These are phyloP conservation scores for Podarcis siculus DNA, from an alignment of 2,797 vertebrate genomes.

Conservation along the genomic window DNA sequence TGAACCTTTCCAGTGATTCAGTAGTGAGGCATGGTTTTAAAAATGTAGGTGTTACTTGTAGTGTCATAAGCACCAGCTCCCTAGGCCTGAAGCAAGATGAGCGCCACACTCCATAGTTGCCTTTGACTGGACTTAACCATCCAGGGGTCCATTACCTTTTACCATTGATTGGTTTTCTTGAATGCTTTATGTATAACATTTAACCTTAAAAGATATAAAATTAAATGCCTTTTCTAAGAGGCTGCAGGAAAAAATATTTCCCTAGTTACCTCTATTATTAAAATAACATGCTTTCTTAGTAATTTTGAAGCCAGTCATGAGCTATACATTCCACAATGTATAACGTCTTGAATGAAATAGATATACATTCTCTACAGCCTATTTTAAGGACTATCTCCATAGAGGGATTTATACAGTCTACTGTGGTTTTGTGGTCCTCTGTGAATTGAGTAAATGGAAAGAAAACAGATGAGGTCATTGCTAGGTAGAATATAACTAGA, in stretches of 20 bases:
- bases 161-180: neutral
- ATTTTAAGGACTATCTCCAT: neutral
- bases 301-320: neutral
- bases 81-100: too few species aligned
- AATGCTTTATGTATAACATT: neutral
- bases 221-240: neutral
- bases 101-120: too few species aligned
- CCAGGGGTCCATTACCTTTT: too few species aligned
- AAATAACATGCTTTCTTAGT: neutral
- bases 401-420: neutral
- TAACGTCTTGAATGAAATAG: neutral
- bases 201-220: neutral
- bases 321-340: neutral
- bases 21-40: slow-evolving; percentile 25
- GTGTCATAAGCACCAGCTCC: neutral
- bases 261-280: neutral
- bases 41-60: neutral
- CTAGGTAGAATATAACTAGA: neutral
- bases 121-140: too few species aligned
- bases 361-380: too few species aligned
- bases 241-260: neutral
- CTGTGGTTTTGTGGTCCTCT: neutral
- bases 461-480: slow-evolving; percentile 5
- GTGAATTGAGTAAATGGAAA: neutral
- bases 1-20: slow-evolving; percentile 40